These are phyloP conservation scores for Sus cebifrons DNA, from an alignment of 2,797 vertebrate genomes.

Conservation along the genomic window DNA sequence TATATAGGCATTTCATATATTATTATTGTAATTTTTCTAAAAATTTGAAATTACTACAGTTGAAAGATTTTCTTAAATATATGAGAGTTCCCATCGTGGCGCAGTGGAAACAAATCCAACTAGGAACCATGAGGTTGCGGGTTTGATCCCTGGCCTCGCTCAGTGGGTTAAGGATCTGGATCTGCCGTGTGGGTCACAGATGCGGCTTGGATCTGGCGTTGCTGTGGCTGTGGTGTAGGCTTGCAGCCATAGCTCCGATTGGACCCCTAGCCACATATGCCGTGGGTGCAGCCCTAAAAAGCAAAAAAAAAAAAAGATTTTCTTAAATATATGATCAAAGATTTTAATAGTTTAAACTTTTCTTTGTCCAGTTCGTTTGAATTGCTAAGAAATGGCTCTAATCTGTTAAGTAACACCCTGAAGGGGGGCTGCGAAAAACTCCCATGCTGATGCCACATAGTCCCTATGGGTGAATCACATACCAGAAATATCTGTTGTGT, in stretches of 20 bases:
- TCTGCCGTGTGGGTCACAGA: too few relatives aligned
- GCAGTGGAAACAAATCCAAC: too few relatives aligned
- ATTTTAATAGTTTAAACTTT: not conserved
- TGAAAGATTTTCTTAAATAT: not conserved
- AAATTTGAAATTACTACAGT: not conserved
- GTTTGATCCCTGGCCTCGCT: too few relatives aligned
- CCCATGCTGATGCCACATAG: not conserved
- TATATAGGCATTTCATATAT: not conserved
- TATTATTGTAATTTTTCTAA: not conserved
- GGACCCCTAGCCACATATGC: too few relatives aligned
- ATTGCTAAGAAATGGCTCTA: conserved; percentile 58
- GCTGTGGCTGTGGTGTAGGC: too few relatives aligned
- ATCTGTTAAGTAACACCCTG: not conserved
- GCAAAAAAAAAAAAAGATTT: not conserved
- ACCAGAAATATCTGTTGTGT: conserved; percentile 17
- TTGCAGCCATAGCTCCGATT: too few relatives aligned
- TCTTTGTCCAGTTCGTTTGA: not conserved
- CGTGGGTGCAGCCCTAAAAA: too few relatives aligned
- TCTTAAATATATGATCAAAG: conserved; percentile 13
- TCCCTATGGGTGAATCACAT: not conserved
- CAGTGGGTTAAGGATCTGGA: too few relatives aligned
- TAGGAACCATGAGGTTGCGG: too few relatives aligned
- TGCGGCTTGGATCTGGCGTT: too few relatives aligned
- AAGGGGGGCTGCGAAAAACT: conserved; percentile 7
- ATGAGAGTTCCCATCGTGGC: not conserved